These are phyloP conservation scores for Lagorchestes hirsutus DNA, from an alignment of 2,797 vertebrate species.

Conservation along the genomic window DNA sequence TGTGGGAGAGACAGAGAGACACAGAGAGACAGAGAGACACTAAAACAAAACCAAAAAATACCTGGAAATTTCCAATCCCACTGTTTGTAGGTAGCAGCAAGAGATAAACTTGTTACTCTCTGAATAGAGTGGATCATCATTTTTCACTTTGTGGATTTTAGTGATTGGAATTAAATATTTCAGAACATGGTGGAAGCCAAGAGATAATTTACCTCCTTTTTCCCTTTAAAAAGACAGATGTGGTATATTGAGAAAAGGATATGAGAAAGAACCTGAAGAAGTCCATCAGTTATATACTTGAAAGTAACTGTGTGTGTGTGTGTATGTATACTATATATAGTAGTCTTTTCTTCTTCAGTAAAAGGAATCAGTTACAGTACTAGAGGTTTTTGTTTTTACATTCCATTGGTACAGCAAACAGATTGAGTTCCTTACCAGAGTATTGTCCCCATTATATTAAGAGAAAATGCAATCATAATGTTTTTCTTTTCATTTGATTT, in stretches of 20 bases:
- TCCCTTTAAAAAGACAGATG: background rate
- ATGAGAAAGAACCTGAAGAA: background rate
- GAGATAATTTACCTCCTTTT: background rate
- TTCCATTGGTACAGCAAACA: background rate
- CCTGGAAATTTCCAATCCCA: background rate
- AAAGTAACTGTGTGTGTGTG: background rate
- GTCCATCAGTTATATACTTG: background rate
- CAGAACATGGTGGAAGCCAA: slow-evolving; percentile 26
- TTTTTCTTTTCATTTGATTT: background rate
- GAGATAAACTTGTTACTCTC: background rate
- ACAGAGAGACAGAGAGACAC: background rate
- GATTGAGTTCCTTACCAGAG: slow-evolving; percentile 35
- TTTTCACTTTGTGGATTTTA: background rate
- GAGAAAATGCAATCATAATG: slow-evolving; percentile 26
- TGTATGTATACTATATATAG: background rate
- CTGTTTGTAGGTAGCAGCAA: background rate
- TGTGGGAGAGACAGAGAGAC: background rate
- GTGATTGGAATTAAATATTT: background rate
- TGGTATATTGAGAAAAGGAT: background rate
- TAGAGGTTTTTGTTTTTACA: slow-evolving; percentile 55
- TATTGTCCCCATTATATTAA: slow-evolving; percentile 27
- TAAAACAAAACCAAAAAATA: background rate
- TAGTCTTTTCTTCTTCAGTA: background rate
- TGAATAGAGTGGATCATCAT: background rate
- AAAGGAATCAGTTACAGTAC: background rate